A percentile compares a stretch with the other conserved stretches of the same genome.
Evolutionary conservation across 2,888 invertebrate genomes (phyloP).

Genomic region (Adineta ricciae): DNA sequence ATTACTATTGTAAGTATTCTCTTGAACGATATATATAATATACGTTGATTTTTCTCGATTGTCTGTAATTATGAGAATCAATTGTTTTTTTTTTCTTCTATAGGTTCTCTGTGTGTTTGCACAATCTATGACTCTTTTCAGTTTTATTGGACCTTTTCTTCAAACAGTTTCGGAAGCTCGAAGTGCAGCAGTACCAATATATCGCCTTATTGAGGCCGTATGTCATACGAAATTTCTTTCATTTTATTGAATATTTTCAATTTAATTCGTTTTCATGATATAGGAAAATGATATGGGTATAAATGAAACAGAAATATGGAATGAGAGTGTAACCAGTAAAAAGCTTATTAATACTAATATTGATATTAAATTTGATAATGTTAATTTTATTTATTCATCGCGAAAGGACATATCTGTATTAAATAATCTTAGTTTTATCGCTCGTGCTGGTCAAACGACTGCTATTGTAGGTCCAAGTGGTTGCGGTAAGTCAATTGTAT

Average conservation of each 20-base stretch:
- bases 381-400: too few species aligned
- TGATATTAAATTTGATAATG: too few species aligned
- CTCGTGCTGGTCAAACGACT: too few species aligned
- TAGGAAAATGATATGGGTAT: neutral
- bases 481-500: too few species aligned
- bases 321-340: neutral
- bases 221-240: neutral
- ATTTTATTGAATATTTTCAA: neutral
- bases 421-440: too few species aligned
- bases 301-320: neutral
- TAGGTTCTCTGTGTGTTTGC: neutral
- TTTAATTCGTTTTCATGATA: neutral
- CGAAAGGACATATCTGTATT: too few species aligned
- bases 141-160: neutral
- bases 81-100: neutral
- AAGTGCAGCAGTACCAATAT: neutral
- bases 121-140: neutral
- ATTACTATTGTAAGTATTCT: neutral
- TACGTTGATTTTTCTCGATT: too few species aligned
- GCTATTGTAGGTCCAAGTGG: too few species aligned
- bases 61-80: too few species aligned
- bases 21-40: too few species aligned
- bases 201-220: neutral
- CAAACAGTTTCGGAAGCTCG: neutral
- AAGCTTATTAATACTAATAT: constrained; percentile 44